Evolutionary conservation across 2,113 vertebrate genomes (phyloP), one percentile per base, ranked within the genome.

Genomic region (Cololabis saira): DNA sequence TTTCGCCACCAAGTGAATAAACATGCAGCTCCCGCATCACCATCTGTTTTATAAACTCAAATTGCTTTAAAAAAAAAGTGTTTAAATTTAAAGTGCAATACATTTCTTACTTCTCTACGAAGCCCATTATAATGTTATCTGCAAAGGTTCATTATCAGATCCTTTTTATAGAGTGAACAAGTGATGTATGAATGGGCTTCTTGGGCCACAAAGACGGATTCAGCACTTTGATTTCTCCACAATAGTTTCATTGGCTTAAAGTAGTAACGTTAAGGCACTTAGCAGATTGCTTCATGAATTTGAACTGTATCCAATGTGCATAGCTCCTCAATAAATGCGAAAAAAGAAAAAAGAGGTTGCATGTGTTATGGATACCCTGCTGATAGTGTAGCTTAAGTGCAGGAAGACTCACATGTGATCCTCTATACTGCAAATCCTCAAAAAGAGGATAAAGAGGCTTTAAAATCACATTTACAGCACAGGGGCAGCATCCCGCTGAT

Each of bases 381-480:
- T 85, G 81, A 86, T 88, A 77, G 79, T 78, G 81, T 80, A 78
- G 89, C 89, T 90, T 88, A 90, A 90, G 85, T 80, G 82, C 77
- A 85, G 68, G 40, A 59, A 67, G 70, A 80, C 71, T 80, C 82
- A 69, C 74, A 87, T 86, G 87, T 88, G 85, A 86, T 83, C 88
- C 70, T 76, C 87, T 81, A 86, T 89, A 83, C 81, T 68, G 80
- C 80, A 92, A 91, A 91, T 91, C 90, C 89, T 81, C 84, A 76
- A 67, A 86, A 86, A 91, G 88, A 89, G 89, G 90, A 92, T 92
- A 85, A 90, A 91, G 87, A 81, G 85, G 89, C 82, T 90, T 90
- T 90, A 85, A 83, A 92, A 87, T 88, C 85, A 82, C 89, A 88
- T 91, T 90, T 91, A 89, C 88, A 90, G 86, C 86, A 76, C 79